Percentiles rank a stretch among this genome's conserved stretches.
Conservation (phyloP, 2,888 invertebrate genomes). For the Polyploca ridens region DNA sequence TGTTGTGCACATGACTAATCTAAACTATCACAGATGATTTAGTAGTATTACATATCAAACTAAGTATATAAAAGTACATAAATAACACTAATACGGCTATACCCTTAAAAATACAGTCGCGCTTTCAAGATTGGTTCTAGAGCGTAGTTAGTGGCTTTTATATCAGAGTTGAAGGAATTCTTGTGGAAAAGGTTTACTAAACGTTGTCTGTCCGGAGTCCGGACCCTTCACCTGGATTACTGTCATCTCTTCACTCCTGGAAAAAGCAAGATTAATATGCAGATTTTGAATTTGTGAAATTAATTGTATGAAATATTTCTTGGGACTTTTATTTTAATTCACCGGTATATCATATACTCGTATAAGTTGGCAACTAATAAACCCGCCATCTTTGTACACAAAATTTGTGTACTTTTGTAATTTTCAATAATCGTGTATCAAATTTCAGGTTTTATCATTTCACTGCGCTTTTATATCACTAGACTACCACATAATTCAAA, state of each 20-base stretch:
- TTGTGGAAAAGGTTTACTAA: slow-evolving; percentile 69
- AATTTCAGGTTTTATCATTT: no score
- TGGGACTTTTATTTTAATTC: no score
- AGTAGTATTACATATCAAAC: slow-evolving; percentile 54
- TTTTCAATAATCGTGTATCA: no score
- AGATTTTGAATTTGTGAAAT: neutral
- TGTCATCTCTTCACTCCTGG: slow-evolving; percentile 80
- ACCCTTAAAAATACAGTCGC: slow-evolving; percentile 12
- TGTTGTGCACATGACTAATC: slow-evolving; percentile 52
- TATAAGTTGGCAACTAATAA: no score
- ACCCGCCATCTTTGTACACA: no score
- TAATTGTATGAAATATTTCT: no score
- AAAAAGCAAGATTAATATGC: slow-evolving; percentile 30
- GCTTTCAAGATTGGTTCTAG: slow-evolving; percentile 20
- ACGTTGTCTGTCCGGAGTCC: slow-evolving; percentile 64
- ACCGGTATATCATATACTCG: no score
- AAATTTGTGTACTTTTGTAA: no score
- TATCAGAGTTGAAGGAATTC: slow-evolving; percentile 68
- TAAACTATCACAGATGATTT: slow-evolving; percentile 76
- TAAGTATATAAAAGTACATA: slow-evolving; percentile 55
- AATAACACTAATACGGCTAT: slow-evolving; percentile 37
- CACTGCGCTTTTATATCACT: no score
- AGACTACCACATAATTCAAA: no score
- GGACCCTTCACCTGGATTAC: slow-evolving; percentile 65
- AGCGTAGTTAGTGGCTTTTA: slow-evolving; percentile 10